A percentile compares a stretch with the other conserved stretches of the same genome.
These are phyloP conservation scores for Megaceryle alcyon DNA, from an alignment of 2,797 vertebrate species.

Conservation along the genomic window DNA sequence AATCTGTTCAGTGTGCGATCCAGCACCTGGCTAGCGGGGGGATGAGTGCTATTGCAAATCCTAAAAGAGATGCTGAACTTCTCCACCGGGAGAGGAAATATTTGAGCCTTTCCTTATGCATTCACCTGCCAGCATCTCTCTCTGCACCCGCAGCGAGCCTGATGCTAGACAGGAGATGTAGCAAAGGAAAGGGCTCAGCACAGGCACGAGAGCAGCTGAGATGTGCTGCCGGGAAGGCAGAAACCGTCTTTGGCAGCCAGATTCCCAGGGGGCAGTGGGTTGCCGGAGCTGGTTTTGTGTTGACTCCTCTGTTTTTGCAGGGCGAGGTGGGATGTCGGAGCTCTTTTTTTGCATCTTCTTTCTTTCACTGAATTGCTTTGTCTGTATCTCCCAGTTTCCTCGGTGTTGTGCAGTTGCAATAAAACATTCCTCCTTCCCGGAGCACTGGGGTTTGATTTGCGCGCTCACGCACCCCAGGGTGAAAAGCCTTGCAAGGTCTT, in stretches of 20 bases:
- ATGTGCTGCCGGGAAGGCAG: not conserved
- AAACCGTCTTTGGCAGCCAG: not conserved
- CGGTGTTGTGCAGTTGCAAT: not conserved
- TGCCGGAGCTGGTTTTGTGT: not conserved
- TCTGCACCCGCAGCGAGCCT: not conserved
- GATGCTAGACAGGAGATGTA: not conserved
- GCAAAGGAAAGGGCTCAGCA: not conserved
- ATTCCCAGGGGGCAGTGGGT: not conserved
- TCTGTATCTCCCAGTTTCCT: not conserved
- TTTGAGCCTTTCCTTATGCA: not conserved
- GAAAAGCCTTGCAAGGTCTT: not conserved
- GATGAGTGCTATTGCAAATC: not conserved
- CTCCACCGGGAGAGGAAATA: not conserved
- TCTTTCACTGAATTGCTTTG: not conserved
- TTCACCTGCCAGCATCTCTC: not conserved
- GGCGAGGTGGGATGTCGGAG: not conserved
- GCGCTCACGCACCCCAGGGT: not conserved
- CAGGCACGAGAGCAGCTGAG: not conserved
- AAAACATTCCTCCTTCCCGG: not conserved
- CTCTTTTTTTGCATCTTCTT: not conserved
- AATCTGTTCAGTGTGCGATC: not conserved
- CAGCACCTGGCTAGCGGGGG: not conserved
- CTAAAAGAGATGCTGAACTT: slow-evolving; percentile 7
- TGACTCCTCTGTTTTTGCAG: not conserved
- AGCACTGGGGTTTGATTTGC: not conserved